Evolutionary conservation across 2,113 vertebrate species (phyloP), one percentile per base, ranked within the genome.

Genomic region (Chinchilla lanigera): DNA sequence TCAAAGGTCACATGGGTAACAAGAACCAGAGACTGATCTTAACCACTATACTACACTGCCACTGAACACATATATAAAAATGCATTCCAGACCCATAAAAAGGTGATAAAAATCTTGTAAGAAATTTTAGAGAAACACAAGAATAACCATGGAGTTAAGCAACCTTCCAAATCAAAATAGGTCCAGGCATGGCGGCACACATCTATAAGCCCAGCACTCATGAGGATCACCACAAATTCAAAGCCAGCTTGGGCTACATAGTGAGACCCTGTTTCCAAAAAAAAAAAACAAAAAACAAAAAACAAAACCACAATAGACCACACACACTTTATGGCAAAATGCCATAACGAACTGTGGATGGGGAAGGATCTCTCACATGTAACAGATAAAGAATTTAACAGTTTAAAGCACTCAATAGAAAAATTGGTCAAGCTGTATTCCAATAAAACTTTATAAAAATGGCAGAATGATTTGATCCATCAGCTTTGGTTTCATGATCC

Each of bases 361-460:
- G 35, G 28, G 47, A 26, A 63, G 33, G 89, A 0, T 28, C 56
- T 38, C 73, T 84, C 50, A 92, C 38, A 65, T 13, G 38, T 22
- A 89, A 61, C 65, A 83, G 28, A 58, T 20, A 91, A 69, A n/a
- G 8, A 96, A 80, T 73, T 94, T 47, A 65, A 89, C 85, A 89
- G 38, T 47, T 73, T 52, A 96, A 67, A 77, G 33, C 14, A 63
- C 22, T 93, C 58, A 75, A 67, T 0, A 93, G 47, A 96, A 96
- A 96, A 52, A 87, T 61, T 38, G 12, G n/a, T 52, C 19, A 93
- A 50, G 3, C n/a, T 71, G 4, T 44, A 33, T 89, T 93, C 26
- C 77, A 89, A 86, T 47, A 84, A 90, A 87, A 63, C 5, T 71
- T 81, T 89, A 81, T 8, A 82, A 94, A 94, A 67, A 86, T 28